A percentile compares a stretch with the other conserved stretches of the same genome.
Evolutionary conservation across 2,888 invertebrate species (phyloP).

Genomic region (Lacanobia oleracea): DNA sequence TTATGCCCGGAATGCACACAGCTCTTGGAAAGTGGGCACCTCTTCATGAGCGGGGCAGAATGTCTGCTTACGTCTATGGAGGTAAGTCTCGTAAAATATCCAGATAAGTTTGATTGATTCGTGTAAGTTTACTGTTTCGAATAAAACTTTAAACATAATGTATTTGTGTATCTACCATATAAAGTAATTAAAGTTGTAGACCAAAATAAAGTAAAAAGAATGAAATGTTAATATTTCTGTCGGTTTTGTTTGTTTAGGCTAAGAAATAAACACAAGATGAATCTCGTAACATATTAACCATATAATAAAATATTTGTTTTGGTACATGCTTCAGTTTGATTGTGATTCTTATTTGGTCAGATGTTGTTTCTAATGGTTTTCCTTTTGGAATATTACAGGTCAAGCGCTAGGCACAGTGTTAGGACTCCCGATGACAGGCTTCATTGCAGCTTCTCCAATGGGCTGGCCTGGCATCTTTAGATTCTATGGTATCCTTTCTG

Average conservation of each 20-base stretch:
- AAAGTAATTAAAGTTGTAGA: not conserved
- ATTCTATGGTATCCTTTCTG: conserved; percentile 92
- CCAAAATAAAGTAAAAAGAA: not conserved
- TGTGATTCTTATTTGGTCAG: not conserved
- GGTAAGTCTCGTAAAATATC: conserved; percentile 20
- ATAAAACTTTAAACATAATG: not conserved
- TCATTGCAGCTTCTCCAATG: conserved; percentile 91
- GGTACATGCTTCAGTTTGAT: not conserved
- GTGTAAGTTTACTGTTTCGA: not conserved
- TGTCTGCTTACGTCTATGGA: conserved; percentile 89
- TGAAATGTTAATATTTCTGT: not conserved
- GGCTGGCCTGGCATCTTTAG: conserved; percentile 96
- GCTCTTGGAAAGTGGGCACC: conserved; percentile 93
- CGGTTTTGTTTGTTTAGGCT: conserved; percentile 2
- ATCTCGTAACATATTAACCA: not conserved
- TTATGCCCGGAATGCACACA: conserved; percentile 92
- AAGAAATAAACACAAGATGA: not conserved
- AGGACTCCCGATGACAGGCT: conserved; percentile 93
- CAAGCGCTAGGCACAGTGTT: conserved; percentile 94
- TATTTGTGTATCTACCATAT: not conserved
- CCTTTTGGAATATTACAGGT: conserved; percentile 18
- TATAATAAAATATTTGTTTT: not conserved
- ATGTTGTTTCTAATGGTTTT: not conserved
- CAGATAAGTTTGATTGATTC: no score
- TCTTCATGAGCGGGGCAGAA: conserved; percentile 91